phyloP scores from a whole-genome alignment of 2,113 vertebrate genomes.

The Callorhinus ursinus region DNA sequence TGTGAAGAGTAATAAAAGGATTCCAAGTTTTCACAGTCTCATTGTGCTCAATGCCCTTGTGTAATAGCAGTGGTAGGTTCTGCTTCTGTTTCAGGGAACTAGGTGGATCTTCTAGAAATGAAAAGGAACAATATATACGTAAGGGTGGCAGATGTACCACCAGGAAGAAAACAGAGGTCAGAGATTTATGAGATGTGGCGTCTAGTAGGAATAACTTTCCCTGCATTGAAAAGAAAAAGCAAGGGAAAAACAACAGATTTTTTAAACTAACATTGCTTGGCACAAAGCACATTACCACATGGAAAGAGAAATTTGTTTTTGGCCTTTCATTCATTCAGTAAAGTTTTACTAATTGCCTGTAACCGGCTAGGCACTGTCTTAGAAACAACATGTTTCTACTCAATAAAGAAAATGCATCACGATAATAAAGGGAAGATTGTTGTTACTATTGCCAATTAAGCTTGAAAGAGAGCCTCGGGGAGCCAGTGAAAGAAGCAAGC shows the following conservation, averaged over 20 bases:
- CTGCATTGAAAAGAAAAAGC: background rate
- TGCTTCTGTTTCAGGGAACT: background rate
- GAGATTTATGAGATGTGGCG: background rate
- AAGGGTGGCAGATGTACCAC: background rate
- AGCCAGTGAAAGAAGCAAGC: background rate
- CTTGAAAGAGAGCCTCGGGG: background rate
- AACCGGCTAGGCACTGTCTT: background rate
- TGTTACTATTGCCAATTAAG: background rate
- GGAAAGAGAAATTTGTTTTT: conserved; percentile 12
- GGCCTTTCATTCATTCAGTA: background rate
- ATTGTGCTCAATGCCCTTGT: background rate
- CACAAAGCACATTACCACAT: background rate
- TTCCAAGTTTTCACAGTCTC: background rate
- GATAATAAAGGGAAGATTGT: background rate
- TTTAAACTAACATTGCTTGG: background rate
- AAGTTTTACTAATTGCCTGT: background rate
- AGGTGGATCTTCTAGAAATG: background rate
- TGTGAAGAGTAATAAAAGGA: background rate
- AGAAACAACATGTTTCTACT: background rate
- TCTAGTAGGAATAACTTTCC: background rate
- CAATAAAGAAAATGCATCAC: background rate
- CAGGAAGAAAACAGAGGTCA: background rate
- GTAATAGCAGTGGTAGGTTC: background rate
- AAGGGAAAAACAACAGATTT: background rate
- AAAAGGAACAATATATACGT: background rate